Percentiles rank a stretch among this genome's conserved stretches.
phyloP scores from a whole-genome alignment of 2,113 vertebrate species.

The Notechis scutatus region DNA sequence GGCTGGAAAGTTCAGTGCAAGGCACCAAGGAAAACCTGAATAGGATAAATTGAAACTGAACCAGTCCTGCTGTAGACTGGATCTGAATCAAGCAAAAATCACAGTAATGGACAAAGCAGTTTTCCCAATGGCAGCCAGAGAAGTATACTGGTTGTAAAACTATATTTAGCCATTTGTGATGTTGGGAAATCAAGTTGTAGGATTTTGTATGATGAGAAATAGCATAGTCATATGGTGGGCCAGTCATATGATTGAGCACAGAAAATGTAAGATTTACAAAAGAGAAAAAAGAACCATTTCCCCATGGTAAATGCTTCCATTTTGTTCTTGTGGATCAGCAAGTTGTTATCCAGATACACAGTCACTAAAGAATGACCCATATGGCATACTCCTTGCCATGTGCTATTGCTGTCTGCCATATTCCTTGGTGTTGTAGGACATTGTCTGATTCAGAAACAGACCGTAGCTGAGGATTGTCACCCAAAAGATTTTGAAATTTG shows the following conservation, averaged over 20 bases:
- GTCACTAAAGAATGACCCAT: not conserved
- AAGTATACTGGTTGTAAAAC: not conserved
- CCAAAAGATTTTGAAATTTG: not conserved
- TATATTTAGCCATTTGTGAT: not conserved
- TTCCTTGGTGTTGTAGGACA: not conserved
- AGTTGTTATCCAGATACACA: not conserved
- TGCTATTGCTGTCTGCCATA: not conserved
- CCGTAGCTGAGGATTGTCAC: not conserved
- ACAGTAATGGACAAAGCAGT: not conserved
- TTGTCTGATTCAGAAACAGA: not conserved
- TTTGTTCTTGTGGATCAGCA: not conserved
- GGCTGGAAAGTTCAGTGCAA: not conserved
- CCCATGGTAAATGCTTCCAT: not conserved
- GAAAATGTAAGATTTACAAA: not conserved
- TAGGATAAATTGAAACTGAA: not conserved
- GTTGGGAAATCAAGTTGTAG: not conserved
- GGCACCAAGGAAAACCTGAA: not conserved
- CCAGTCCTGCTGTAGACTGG: not conserved
- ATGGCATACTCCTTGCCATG: not conserved
- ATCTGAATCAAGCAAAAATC: not conserved
- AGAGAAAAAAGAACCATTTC: not conserved
- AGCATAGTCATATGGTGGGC: not conserved
- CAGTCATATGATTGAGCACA: not conserved
- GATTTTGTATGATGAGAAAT: not conserved
- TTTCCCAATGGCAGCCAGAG: not conserved